These are phyloP conservation scores for Meloidogyne chitwoodi DNA, from an alignment of 1,140 invertebrate genomes.

Conservation along the genomic window DNA sequence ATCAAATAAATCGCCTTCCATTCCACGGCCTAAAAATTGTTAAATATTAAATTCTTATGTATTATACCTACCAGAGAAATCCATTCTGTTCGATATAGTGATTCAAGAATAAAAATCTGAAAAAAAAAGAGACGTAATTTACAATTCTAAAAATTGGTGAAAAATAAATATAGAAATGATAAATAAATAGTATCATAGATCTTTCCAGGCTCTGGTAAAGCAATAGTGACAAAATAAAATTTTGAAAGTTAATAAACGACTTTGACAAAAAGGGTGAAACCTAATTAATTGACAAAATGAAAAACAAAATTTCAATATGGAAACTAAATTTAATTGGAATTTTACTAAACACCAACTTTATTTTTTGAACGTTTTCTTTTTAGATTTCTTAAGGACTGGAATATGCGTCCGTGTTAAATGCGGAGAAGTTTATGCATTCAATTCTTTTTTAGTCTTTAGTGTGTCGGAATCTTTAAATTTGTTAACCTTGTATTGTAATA, in stretches of 20 bases:
- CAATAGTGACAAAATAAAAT: background rate
- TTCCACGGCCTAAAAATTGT: slow-evolving; percentile 31
- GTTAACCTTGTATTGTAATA: too few species aligned
- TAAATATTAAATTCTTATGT: too few species aligned
- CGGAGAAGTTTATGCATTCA: too few species aligned
- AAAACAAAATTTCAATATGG: background rate
- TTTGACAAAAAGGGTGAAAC: background rate
- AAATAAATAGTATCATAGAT: background rate
- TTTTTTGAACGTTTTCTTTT: too few species aligned
- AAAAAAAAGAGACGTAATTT: background rate
- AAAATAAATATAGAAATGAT: too few species aligned
- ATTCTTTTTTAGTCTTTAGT: too few species aligned
- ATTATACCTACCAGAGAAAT: background rate
- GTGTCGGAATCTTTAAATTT: too few species aligned
- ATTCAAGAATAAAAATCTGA: background rate
- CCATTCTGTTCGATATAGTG: background rate
- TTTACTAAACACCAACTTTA: too few species aligned
- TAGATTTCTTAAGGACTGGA: too few species aligned
- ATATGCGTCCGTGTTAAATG: too few species aligned
- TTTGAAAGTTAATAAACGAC: background rate
- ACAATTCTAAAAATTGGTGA: too few species aligned
- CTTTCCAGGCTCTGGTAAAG: background rate
- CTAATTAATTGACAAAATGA: background rate
- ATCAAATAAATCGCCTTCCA: slow-evolving; percentile 31
- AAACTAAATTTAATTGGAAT: background rate